phyloP scores from a whole-genome alignment of 2,113 vertebrate genomes.

The Catharus minimus region DNA sequence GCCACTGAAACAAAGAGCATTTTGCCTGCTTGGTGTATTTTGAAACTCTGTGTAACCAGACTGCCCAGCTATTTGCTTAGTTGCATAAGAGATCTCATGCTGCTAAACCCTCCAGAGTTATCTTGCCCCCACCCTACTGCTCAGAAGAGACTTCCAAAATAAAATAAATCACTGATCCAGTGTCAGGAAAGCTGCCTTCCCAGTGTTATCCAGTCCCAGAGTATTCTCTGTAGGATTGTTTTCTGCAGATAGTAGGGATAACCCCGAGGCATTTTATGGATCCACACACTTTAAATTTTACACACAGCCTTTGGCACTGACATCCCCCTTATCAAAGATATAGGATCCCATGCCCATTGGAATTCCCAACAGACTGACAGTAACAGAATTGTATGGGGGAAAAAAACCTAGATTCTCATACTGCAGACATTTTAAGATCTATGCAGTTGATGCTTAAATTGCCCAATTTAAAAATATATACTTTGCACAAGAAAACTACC shows the following conservation, averaged over 20 bases:
- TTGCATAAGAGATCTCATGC: constrained; percentile 47
- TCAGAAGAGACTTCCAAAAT: constrained; percentile 34
- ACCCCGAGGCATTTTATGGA: background rate
- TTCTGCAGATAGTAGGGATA: background rate
- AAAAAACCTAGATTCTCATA: background rate
- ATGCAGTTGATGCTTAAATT: background rate
- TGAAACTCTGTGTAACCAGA: constrained; percentile 15
- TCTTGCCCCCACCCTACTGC: background rate
- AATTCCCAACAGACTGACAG: background rate
- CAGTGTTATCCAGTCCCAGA: background rate
- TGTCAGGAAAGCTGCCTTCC: background rate
- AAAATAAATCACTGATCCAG: constrained; percentile 44
- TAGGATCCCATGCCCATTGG: background rate
- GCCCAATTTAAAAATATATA: background rate
- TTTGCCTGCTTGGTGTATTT: constrained; percentile 7
- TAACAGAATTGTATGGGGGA: background rate
- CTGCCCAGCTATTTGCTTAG: constrained; percentile 41
- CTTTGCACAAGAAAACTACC: background rate
- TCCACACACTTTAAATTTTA: background rate
- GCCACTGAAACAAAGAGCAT: background rate
- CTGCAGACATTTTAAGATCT: background rate
- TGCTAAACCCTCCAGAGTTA: constrained; percentile 32
- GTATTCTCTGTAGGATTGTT: background rate
- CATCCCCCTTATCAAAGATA: background rate
- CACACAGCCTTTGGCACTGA: background rate